A percentile compares a stretch with the other conserved stretches of the same genome.
phyloP scores from a whole-genome alignment of 1,140 invertebrate species.

The Caenorhabditis briggsae region DNA sequence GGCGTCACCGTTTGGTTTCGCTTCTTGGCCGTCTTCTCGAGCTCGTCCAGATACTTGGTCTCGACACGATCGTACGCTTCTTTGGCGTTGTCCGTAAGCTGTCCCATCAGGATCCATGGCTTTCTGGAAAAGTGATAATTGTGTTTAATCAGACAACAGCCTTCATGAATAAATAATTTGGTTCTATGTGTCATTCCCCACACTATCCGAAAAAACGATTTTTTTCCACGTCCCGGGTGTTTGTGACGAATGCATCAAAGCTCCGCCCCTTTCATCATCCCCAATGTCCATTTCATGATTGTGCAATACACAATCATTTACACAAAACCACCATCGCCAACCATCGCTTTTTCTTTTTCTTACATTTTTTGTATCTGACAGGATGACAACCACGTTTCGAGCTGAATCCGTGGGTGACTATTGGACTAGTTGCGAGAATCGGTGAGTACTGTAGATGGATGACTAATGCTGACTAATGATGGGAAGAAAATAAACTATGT shows the following conservation, averaged over 20 bases:
- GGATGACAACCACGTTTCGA: not conserved
- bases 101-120: conserved; percentile 56
- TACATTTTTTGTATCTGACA: not conserved
- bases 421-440: not conserved
- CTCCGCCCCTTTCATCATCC: too few relatives aligned
- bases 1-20: conserved; percentile 17
- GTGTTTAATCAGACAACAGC: too few relatives aligned
- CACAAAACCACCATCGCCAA: not conserved
- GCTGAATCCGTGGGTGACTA: conserved; percentile 12
- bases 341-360: not conserved
- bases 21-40: conserved; percentile 56
- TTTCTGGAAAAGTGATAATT: too few relatives aligned
- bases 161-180: too few relatives aligned
- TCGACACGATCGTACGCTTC: conserved; percentile 47
- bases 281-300: not conserved
- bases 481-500: too few relatives aligned
- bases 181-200: too few relatives aligned
- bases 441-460: not conserved
- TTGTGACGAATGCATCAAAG: too few relatives aligned
- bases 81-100: conserved; percentile 35
- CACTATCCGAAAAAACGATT: too few relatives aligned
- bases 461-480: too few relatives aligned
- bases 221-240: too few relatives aligned
- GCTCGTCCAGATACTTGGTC: conserved; percentile 53
- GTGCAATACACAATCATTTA: not conserved